Percentiles rank a stretch among this genome's conserved stretches.
phyloP scores from a whole-genome alignment of 2,113 vertebrate species.

The Tor tambroides region DNA sequence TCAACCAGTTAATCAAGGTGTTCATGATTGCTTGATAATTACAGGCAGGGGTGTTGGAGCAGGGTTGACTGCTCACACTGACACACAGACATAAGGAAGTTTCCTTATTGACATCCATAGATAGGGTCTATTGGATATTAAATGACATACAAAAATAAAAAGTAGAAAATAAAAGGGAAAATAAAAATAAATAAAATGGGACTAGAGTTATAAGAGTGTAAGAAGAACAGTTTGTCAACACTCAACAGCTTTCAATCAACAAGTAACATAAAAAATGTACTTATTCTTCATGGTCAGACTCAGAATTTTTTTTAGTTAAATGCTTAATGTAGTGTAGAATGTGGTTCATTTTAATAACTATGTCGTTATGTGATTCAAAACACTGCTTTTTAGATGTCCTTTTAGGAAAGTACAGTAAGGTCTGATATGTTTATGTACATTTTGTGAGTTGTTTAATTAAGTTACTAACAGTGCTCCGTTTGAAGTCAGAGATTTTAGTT shows the following conservation, averaged over 20 bases:
- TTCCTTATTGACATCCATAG: background rate
- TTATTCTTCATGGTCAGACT: background rate
- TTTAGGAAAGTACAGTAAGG: background rate
- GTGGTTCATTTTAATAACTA: slow-evolving; percentile 53
- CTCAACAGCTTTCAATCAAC: background rate
- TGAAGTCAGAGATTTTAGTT: background rate
- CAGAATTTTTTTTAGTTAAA: slow-evolving; percentile 24
- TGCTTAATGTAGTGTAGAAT: slow-evolving; percentile 56
- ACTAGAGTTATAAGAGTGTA: too few species aligned
- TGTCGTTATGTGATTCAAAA: slow-evolving; percentile 51
- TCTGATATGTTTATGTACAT: background rate
- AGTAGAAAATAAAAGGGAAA: too few species aligned
- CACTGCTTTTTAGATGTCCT: slow-evolving; percentile 4
- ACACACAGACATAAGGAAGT: background rate
- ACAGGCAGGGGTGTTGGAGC: background rate
- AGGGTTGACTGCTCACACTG: background rate
- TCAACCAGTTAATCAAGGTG: background rate
- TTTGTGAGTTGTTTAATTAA: background rate
- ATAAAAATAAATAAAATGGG: background rate
- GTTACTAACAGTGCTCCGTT: background rate
- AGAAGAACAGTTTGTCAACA: background rate
- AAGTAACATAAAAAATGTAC: slow-evolving; percentile 56
- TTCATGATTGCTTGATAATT: background rate
- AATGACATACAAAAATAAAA: slow-evolving; percentile 5
- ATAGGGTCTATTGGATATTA: background rate